These are phyloP conservation scores for Rousettus madagascariensis DNA, from an alignment of 2,797 vertebrate genomes.

Conservation along the genomic window DNA sequence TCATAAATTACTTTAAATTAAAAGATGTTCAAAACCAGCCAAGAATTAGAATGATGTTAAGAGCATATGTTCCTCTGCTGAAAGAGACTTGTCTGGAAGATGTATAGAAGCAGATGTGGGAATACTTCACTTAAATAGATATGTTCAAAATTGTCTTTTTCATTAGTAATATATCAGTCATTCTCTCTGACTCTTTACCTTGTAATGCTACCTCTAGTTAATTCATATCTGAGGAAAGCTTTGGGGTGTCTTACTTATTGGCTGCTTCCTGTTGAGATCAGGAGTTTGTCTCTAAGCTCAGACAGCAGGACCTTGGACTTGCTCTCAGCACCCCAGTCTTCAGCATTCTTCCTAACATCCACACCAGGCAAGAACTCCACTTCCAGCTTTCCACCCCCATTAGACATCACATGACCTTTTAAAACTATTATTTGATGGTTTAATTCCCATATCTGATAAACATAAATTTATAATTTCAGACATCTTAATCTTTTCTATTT, in stretches of 20 bases:
- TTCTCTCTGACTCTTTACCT: background rate
- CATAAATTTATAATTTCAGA: background rate
- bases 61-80: background rate
- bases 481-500: background rate
- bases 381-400: background rate
- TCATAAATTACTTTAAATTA: slow-evolving; percentile 5
- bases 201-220: background rate
- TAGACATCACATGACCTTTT: background rate
- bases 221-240: background rate
- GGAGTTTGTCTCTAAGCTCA: background rate
- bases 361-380: background rate
- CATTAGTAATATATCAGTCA: background rate
- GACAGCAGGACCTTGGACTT: background rate
- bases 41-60: background rate
- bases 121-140: slow-evolving; percentile 1
- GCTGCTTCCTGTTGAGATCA: background rate
- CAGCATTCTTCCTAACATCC: background rate
- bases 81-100: background rate
- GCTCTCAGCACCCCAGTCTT: too few relatives aligned
- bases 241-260: background rate
- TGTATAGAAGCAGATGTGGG: slow-evolving; percentile 12
- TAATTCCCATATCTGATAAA: background rate
- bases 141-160: slow-evolving; percentile 27
- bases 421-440: background rate
- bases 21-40: slow-evolving; percentile 34